A percentile compares a stretch with the other conserved stretches of the same genome.
Evolutionary conservation across 2,113 vertebrate genomes (phyloP).

Genomic region (Nothocercus nigrocapillus): DNA sequence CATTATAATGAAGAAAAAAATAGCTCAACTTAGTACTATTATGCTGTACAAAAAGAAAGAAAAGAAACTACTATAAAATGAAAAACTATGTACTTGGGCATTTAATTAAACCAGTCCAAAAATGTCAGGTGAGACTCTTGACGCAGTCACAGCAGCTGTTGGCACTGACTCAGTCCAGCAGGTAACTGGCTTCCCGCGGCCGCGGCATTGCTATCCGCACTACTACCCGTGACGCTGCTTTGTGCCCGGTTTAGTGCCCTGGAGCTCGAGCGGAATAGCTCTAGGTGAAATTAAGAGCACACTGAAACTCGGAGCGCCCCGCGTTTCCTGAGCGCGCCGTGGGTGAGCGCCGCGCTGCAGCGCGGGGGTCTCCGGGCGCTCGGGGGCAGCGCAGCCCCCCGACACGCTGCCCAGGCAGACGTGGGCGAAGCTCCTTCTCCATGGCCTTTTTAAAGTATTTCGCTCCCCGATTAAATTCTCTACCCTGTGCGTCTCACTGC

Average conservation of each 20-base stretch:
- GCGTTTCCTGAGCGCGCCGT: too few relatives aligned
- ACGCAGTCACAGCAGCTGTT: background rate
- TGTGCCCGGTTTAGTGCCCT: rapidly evolving
- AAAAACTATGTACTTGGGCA: background rate
- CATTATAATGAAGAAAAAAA: rapidly evolving
- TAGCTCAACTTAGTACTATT: background rate
- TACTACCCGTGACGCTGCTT: background rate
- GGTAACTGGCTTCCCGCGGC: background rate
- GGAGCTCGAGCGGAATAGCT: background rate
- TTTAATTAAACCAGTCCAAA: constrained; percentile 18
- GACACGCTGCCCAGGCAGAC: too few relatives aligned
- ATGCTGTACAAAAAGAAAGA: background rate
- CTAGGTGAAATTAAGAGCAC: rapidly evolving
- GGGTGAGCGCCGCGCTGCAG: too few relatives aligned
- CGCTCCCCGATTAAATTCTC: background rate
- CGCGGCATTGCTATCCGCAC: rapidly evolving
- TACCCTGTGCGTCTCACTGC: background rate
- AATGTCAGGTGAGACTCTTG: background rate
- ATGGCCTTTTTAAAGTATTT: background rate
- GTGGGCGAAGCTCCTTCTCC: too few relatives aligned
- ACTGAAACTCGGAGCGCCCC: too few relatives aligned
- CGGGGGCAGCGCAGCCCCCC: too few relatives aligned
- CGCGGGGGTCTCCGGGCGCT: too few relatives aligned
- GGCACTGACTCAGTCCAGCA: background rate
- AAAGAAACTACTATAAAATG: background rate